These are phyloP conservation scores for Echeneis naucrates DNA, from an alignment of 2,797 vertebrate species.

Conservation along the genomic window DNA sequence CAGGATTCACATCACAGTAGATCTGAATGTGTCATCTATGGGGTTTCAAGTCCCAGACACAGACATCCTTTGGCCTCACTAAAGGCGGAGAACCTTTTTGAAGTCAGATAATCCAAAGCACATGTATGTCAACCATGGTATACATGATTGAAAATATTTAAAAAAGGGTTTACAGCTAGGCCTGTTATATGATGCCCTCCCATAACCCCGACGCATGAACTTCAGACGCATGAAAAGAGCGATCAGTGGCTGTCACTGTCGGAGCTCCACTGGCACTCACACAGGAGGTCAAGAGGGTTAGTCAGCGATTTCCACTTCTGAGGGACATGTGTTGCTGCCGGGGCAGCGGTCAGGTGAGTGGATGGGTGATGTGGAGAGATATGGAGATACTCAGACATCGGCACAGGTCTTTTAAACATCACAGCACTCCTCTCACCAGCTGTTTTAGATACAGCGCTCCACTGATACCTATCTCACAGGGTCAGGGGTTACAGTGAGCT, in stretches of 20 bases:
- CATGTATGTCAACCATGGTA: constrained; percentile 15
- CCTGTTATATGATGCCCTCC: constrained; percentile 7
- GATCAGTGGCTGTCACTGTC: background rate
- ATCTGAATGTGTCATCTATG: constrained; percentile 6
- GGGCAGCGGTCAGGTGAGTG: background rate
- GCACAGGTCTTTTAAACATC: constrained; percentile 21
- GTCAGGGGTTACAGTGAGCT: constrained; percentile 57
- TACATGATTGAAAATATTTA: constrained; percentile 15
- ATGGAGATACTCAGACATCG: constrained; percentile 37
- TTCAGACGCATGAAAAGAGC: constrained; percentile 9
- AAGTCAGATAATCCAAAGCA: constrained; percentile 39
- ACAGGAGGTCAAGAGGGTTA: constrained; percentile 36
- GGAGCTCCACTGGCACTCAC: constrained; percentile 11
- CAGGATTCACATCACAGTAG: background rate
- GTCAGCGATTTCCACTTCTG: constrained; percentile 42
- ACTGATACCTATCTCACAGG: constrained; percentile 34
- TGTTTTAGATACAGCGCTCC: constrained; percentile 45
- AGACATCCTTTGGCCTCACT: background rate
- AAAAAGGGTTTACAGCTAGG: background rate
- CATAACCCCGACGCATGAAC: constrained; percentile 4
- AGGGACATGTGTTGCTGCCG: background rate
- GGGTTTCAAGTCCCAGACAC: background rate
- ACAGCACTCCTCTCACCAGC: constrained; percentile 43
- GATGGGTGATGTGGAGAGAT: constrained; percentile 12
- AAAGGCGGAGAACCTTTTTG: background rate